These are phyloP conservation scores for Megalops cyprinoides DNA, from an alignment of 2,797 vertebrate genomes.

Conservation along the genomic window DNA sequence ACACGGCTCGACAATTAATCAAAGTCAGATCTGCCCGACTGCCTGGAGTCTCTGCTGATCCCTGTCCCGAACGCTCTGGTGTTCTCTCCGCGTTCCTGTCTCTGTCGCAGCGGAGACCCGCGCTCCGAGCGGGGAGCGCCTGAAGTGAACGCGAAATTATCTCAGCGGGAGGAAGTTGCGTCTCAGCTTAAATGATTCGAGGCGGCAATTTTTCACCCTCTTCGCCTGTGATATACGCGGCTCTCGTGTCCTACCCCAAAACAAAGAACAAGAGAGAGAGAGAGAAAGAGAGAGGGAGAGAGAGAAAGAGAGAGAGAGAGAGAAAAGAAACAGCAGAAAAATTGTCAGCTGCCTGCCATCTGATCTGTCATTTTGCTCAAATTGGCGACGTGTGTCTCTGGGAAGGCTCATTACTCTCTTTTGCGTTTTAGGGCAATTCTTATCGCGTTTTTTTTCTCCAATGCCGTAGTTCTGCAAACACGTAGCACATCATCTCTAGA, in stretches of 20 bases:
- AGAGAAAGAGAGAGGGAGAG: too few relatives aligned
- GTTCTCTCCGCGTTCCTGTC: too few relatives aligned
- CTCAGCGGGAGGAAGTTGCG: slow-evolving; percentile 85
- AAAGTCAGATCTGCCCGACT: slow-evolving; percentile 94
- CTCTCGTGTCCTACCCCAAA: slow-evolving; percentile 87
- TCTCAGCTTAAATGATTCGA: slow-evolving; percentile 85
- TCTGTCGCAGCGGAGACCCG: too few relatives aligned
- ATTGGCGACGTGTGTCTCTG: too few relatives aligned
- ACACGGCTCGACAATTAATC: slow-evolving; percentile 88
- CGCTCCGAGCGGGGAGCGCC: slow-evolving; percentile 83
- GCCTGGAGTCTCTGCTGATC: slow-evolving; percentile 92
- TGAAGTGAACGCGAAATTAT: slow-evolving; percentile 84
- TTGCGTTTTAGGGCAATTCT: slow-evolving; percentile 60
- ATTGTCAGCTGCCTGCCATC: too few relatives aligned
- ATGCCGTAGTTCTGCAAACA: slow-evolving; percentile 85
- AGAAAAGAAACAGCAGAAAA: too few relatives aligned
- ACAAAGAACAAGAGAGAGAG: slow-evolving; percentile 90
- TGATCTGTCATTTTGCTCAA: too few relatives aligned
- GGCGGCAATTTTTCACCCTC: slow-evolving; percentile 85
- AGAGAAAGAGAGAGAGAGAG: too few relatives aligned
- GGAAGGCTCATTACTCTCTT: slow-evolving; percentile 77
- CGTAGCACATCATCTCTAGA: slow-evolving; percentile 82
- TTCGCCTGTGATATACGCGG: slow-evolving; percentile 85
- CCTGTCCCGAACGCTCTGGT: too few relatives aligned
- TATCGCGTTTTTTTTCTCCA: slow-evolving; percentile 57